These are phyloP conservation scores for Ichneumoninae sp. DNA, from an alignment of 2,888 invertebrate genomes.

Conservation along the genomic window DNA sequence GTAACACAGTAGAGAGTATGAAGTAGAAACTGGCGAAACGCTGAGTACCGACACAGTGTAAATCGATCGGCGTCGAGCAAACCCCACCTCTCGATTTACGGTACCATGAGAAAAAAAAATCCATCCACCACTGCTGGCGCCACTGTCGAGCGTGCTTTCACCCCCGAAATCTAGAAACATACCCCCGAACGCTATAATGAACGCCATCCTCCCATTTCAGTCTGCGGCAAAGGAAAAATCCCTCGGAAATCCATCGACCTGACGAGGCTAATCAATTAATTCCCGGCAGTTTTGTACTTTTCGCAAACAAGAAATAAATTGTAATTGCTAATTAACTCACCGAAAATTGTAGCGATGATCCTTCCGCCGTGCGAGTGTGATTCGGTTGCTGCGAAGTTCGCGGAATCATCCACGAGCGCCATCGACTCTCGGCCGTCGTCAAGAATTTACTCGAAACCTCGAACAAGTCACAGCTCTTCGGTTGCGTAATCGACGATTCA, in stretches of 20 bases:
- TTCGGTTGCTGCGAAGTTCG: neutral
- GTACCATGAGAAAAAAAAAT: constrained; percentile 67
- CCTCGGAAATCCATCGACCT: neutral
- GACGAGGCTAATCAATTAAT: neutral
- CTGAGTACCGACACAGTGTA: constrained; percentile 68
- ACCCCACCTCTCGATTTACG: constrained; percentile 67
- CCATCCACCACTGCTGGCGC: constrained; percentile 75
- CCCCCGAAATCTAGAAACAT: constrained; percentile 61
- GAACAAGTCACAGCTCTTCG: constrained; percentile 10
- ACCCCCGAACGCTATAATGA: constrained; percentile 20
- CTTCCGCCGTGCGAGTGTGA: neutral
- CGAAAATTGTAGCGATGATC: constrained; percentile 1
- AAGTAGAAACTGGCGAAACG: constrained; percentile 61
- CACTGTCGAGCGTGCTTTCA: constrained; percentile 69
- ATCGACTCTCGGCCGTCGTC: neutral
- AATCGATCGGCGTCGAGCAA: constrained; percentile 78
- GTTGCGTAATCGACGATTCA: constrained; percentile 45
- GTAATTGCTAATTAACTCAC: constrained; percentile 34
- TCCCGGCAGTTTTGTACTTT: neutral
- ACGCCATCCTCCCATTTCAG: constrained; percentile 5
- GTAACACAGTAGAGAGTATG: neutral
- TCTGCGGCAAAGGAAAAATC: neutral
- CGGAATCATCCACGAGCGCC: constrained; percentile 15
- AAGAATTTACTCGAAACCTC: constrained; percentile 7
- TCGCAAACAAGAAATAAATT: neutral